phyloP scores from a whole-genome alignment of 2,797 vertebrate species.

The Schizothorax lantsangensis region DNA sequence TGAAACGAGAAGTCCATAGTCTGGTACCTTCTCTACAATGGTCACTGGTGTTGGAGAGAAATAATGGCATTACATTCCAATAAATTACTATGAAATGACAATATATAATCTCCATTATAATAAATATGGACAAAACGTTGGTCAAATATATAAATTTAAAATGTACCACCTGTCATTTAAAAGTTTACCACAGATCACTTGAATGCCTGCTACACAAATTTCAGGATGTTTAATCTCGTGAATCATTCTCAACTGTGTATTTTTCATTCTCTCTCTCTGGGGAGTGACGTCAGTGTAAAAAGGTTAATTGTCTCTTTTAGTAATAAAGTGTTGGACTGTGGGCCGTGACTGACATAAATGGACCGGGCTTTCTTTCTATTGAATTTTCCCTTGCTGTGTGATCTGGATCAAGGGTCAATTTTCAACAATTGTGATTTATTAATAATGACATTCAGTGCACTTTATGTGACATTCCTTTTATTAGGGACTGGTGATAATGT shows the following conservation, averaged over 20 bases:
- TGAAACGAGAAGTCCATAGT: neutral
- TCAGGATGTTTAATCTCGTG: conserved; percentile 5
- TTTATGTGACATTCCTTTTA: conserved; percentile 84
- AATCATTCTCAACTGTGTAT: conserved; percentile 17
- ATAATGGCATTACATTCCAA: neutral
- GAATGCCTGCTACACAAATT: conserved; percentile 36
- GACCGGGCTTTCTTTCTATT: conserved; percentile 57
- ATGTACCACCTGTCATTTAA: neutral
- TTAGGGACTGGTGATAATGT: conserved; percentile 78
- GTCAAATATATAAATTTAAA: neutral
- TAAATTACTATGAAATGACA: neutral
- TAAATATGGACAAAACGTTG: neutral
- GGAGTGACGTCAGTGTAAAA: conserved; percentile 78
- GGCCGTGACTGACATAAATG: conserved; percentile 80
- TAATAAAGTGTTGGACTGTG: conserved; percentile 79
- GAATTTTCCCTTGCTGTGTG: conserved; percentile 62
- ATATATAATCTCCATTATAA: neutral
- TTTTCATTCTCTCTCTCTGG: conserved; percentile 57
- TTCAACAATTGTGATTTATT: conserved; percentile 83
- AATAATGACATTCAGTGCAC: conserved; percentile 81
- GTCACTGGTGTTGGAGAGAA: conserved; percentile 20
- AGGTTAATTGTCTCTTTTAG: conserved; percentile 80
- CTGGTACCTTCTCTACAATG: conserved; percentile 9
- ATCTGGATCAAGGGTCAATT: conserved; percentile 75
- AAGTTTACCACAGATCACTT: conserved; percentile 22